A percentile compares a stretch with the other conserved stretches of the same genome.
These are phyloP conservation scores for Aphelenchoides avenae DNA, from an alignment of 1,140 invertebrate genomes.

Conservation along the genomic window DNA sequence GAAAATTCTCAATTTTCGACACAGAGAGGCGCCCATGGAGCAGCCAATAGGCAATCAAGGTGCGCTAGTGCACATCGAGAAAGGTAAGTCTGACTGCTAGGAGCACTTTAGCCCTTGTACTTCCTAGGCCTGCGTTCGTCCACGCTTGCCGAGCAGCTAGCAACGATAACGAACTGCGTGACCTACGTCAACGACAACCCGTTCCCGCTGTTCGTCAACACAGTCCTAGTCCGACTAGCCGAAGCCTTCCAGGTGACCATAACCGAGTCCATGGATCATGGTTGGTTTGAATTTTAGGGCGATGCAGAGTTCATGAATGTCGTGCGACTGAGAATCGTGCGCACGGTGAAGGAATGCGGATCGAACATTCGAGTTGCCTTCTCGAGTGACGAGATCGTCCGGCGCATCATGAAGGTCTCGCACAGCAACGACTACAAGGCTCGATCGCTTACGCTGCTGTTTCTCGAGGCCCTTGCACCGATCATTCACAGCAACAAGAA, in stretches of 20 bases:
- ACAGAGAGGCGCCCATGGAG: too few relatives aligned
- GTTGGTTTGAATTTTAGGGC: slow-evolving; percentile 26
- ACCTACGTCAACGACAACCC: slow-evolving; percentile 37
- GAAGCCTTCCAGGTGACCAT: slow-evolving; percentile 21
- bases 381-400: slow-evolving; percentile 40
- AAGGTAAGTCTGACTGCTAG: too few relatives aligned
- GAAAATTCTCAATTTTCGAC: too few relatives aligned
- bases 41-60: too few relatives aligned
- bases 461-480: slow-evolving; percentile 40
- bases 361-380: slow-evolving; percentile 28
- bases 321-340: slow-evolving; percentile 36
- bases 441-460: slow-evolving; percentile 41
- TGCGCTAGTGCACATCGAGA: background rate
- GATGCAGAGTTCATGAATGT: slow-evolving; percentile 4
- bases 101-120: background rate
- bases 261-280: background rate
- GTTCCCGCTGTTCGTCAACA: slow-evolving; percentile 44
- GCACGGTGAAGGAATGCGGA: slow-evolving; percentile 33
- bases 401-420: slow-evolving; percentile 46
- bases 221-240: slow-evolving; percentile 38
- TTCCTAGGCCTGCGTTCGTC: slow-evolving; percentile 35
- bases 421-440: slow-evolving; percentile 47
- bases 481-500: slow-evolving; percentile 44
- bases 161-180: slow-evolving; percentile 37
- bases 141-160: slow-evolving; percentile 25